Evolutionary conservation across 2,888 invertebrate genomes (phyloP).

Genomic region (Nezara viridula): DNA sequence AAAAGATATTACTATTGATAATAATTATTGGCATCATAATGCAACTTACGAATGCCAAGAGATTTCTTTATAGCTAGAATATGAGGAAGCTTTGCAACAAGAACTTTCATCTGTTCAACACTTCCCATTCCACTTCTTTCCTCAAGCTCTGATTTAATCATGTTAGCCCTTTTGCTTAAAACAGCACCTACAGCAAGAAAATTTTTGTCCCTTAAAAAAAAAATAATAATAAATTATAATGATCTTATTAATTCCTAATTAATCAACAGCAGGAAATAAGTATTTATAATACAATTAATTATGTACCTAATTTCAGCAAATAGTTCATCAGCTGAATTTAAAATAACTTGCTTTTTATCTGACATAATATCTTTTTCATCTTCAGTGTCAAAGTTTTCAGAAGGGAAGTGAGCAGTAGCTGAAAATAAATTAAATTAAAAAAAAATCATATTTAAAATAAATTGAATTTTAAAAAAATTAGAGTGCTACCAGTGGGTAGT

Average conservation of each 20-base stretch:
- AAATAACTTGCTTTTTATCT: slow-evolving; percentile 81
- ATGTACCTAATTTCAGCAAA: slow-evolving; percentile 81
- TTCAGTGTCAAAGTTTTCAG: slow-evolving; percentile 84
- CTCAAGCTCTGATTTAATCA: slow-evolving; percentile 87
- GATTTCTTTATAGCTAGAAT: slow-evolving; percentile 89
- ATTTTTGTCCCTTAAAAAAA: slow-evolving; percentile 82
- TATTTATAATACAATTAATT: neutral
- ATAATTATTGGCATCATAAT: too few species aligned
- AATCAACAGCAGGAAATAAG: neutral
- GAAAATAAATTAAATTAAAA: neutral
- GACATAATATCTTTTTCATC: slow-evolving; percentile 75
- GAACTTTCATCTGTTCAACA: slow-evolving; percentile 94
- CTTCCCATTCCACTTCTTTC: slow-evolving; percentile 84
- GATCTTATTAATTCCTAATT: neutral
- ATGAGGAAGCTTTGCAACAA: slow-evolving; percentile 90
- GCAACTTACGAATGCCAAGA: slow-evolving; percentile 75
- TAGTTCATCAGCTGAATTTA: slow-evolving; percentile 91
- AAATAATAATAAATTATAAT: slow-evolving; percentile 31
- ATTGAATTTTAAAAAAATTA: too few species aligned
- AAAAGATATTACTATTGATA: too few species aligned
- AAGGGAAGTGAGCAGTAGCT: slow-evolving; percentile 87
- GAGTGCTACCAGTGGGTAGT: too few species aligned
- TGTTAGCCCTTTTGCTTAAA: slow-evolving; percentile 87
- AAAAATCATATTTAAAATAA: neutral
- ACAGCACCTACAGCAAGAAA: slow-evolving; percentile 91